Conservation (phyloP, 2,113 vertebrate genomes). For the Orthochromis indermauri region DNA sequence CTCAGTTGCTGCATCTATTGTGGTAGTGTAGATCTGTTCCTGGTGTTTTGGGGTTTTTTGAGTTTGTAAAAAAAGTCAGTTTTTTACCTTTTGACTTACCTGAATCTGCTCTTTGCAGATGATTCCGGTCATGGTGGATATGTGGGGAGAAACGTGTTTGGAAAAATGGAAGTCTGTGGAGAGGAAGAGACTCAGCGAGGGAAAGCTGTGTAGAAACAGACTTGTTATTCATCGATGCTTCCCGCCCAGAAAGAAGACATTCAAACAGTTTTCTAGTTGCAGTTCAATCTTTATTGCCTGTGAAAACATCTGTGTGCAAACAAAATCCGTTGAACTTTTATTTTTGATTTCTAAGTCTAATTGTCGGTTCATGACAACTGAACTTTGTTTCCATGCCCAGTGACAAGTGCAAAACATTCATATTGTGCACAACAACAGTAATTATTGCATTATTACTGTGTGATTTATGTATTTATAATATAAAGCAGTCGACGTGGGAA, state of each 20-base stretch:
- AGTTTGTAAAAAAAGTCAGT: not conserved
- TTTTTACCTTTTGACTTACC: not conserved
- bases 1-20: not conserved
- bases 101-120: not conserved
- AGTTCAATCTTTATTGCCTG: not conserved
- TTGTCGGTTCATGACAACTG: not conserved
- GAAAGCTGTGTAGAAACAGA: not conserved
- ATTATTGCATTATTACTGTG: not conserved
- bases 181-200: not conserved
- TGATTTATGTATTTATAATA: not conserved
- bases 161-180: not conserved
- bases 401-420: not conserved
- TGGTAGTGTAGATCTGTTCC: not conserved
- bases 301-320: not conserved
- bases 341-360: not conserved
- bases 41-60: fast-evolving
- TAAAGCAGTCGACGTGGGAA: not conserved
- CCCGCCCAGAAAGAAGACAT: not conserved
- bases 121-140: not conserved
- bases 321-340: not conserved
- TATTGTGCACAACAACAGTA: not conserved
- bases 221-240: not conserved
- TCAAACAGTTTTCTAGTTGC: not conserved
- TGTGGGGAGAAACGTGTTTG: not conserved
- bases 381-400: not conserved